Conservation (phyloP, 2,797 vertebrate genomes). For the Phoeniculus purpureus region DNA sequence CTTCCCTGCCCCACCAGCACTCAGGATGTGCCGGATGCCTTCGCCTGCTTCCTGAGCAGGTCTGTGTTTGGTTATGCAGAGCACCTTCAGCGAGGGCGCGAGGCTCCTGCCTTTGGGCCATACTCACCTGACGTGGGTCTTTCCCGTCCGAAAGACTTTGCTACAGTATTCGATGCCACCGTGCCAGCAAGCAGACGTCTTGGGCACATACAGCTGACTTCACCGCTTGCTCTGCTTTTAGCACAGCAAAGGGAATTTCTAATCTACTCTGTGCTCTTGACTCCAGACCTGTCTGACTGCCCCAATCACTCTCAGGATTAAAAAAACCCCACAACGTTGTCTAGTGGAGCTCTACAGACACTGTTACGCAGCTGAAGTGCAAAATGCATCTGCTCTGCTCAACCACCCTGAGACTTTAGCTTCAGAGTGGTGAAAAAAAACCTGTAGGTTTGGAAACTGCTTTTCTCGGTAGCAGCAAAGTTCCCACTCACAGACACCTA, state of each 20-base stretch:
- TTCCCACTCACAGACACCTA: neutral
- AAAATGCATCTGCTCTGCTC: neutral
- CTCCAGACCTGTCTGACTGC: neutral
- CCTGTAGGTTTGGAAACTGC: neutral
- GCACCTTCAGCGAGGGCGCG: neutral
- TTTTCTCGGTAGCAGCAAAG: neutral
- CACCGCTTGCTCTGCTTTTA: neutral
- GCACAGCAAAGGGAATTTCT: slow-evolving; percentile 18
- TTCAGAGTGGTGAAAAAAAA: neutral
- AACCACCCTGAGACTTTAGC: neutral
- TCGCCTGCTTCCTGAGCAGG: neutral
- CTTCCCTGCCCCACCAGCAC: neutral
- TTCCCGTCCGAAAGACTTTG: neutral
- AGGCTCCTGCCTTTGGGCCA: neutral
- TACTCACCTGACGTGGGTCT: neutral
- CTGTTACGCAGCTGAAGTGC: neutral
- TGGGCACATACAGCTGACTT: neutral
- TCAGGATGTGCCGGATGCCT: neutral
- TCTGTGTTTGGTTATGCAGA: slow-evolving; percentile 21
- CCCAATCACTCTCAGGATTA: neutral
- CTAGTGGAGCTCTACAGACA: neutral
- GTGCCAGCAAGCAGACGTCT: neutral
- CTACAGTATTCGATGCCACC: slow-evolving; percentile 10
- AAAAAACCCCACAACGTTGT: neutral
- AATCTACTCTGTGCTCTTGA: neutral